A percentile compares a stretch with the other conserved stretches of the same genome.
phyloP scores from a whole-genome alignment of 2,888 invertebrate species.

The Antitype chi region DNA sequence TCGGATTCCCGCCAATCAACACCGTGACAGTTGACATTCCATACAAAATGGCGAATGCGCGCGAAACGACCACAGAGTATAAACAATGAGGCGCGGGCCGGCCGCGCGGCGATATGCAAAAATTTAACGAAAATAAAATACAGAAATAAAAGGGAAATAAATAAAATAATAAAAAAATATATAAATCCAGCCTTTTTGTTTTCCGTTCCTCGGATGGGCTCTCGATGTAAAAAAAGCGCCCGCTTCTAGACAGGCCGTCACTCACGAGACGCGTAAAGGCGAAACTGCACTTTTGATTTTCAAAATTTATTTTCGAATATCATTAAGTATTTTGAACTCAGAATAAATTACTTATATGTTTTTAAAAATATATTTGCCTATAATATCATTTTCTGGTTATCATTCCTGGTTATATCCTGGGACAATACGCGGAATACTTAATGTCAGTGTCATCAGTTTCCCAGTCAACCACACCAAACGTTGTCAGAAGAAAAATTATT shows the following conservation, averaged over 20 bases:
- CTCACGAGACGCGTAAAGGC: slow-evolving; percentile 66
- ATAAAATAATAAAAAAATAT: slow-evolving; percentile 88
- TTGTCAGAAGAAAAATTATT: too few species aligned
- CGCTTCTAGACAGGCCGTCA: slow-evolving; percentile 89
- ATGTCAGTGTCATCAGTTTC: too few species aligned
- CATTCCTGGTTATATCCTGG: background rate
- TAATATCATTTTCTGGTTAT: background rate
- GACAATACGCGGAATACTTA: too few species aligned
- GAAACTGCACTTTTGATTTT: slow-evolving; percentile 72
- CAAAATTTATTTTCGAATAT: slow-evolving; percentile 2
- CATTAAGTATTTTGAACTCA: background rate
- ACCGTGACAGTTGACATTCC: slow-evolving; percentile 83
- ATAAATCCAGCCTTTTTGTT: slow-evolving; percentile 90
- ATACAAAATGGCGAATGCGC: slow-evolving; percentile 79
- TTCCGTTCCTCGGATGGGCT: slow-evolving; percentile 88
- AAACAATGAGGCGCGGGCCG: slow-evolving; percentile 69
- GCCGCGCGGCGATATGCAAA: slow-evolving; percentile 83
- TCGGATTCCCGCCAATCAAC: slow-evolving; percentile 74
- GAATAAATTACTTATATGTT: background rate
- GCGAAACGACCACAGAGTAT: slow-evolving; percentile 74
- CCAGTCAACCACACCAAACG: too few species aligned
- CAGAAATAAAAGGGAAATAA: slow-evolving; percentile 86
- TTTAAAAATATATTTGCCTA: too few species aligned
- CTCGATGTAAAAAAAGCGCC: slow-evolving; percentile 89
- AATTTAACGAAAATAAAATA: slow-evolving; percentile 87